Evolutionary conservation across 2,113 vertebrate genomes (phyloP).

Genomic region (Narcine bancroftii): DNA sequence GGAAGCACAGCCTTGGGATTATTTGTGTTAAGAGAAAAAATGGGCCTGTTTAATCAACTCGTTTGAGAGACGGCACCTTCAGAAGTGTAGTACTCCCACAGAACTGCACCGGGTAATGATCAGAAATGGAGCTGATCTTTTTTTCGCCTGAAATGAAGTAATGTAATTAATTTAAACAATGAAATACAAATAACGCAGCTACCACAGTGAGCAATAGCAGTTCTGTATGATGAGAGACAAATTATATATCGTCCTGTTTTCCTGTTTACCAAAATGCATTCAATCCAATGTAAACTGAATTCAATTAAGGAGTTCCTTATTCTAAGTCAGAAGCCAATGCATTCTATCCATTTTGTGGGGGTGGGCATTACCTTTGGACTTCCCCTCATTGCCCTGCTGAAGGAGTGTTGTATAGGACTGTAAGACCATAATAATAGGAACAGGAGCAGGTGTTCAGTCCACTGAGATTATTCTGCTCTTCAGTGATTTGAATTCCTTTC

Average conservation of each 20-base stretch:
- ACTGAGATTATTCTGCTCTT: background rate
- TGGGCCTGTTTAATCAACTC: no score
- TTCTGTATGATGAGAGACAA: background rate
- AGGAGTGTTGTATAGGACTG: background rate
- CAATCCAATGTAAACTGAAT: background rate
- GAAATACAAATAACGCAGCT: background rate
- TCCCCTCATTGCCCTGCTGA: background rate
- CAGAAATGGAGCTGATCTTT: background rate
- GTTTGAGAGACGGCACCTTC: no score
- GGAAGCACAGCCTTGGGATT: no score
- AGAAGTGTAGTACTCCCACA: no score
- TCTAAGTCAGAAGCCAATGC: background rate
- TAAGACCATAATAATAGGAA: no score
- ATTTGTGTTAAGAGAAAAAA: no score
- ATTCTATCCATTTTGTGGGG: background rate
- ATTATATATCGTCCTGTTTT: background rate
- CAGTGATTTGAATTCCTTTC: background rate
- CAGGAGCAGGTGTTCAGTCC: no score
- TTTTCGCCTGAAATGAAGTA: background rate
- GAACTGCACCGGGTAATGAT: no score
- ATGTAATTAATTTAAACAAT: background rate
- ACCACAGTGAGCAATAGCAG: background rate
- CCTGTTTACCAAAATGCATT: background rate
- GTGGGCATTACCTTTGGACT: background rate
- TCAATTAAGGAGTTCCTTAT: background rate